A percentile compares a stretch with the other conserved stretches of the same genome.
These are phyloP conservation scores for Plemyria rubiginata DNA, from an alignment of 2,888 invertebrate species.

Conservation along the genomic window DNA sequence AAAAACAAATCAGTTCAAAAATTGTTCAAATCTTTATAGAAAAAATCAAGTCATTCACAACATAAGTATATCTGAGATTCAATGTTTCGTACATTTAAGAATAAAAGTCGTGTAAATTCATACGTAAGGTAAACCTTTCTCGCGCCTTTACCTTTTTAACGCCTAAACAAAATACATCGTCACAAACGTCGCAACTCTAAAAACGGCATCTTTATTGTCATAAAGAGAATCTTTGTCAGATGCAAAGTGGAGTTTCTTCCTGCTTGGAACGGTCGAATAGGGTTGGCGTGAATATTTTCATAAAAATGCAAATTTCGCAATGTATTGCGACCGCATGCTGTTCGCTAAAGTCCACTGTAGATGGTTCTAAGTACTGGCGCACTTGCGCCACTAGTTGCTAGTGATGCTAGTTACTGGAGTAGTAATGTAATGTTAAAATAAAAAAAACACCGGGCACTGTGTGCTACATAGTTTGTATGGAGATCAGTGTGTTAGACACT, in stretches of 20 bases:
- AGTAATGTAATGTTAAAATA: neutral
- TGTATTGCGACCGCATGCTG: constrained; percentile 51
- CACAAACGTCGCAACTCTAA: constrained; percentile 24
- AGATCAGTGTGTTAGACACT: too few relatives aligned
- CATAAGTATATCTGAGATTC: too few relatives aligned
- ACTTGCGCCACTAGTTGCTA: too few relatives aligned
- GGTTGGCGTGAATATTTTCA: constrained; percentile 59
- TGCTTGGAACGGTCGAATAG: constrained; percentile 47
- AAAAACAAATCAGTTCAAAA: too few relatives aligned
- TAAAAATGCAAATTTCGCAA: constrained; percentile 66
- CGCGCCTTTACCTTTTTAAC: neutral
- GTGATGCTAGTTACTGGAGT: neutral
- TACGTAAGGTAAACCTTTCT: neutral
- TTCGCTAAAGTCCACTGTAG: constrained; percentile 11
- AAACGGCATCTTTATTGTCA: constrained; percentile 47
- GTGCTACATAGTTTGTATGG: too few relatives aligned
- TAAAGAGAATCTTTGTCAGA: constrained; percentile 50
- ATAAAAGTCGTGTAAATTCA: neutral
- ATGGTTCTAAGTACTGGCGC: constrained; percentile 7
- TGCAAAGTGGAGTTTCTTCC: constrained; percentile 46
- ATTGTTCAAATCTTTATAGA: too few relatives aligned
- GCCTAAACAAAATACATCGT: neutral
- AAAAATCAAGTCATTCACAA: too few relatives aligned
- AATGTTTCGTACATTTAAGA: too few relatives aligned
- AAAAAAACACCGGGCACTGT: too few relatives aligned